Evolutionary conservation across 2,113 vertebrate genomes (phyloP), one percentile per base, ranked within the genome.

Genomic region (Channa argus): DNA sequence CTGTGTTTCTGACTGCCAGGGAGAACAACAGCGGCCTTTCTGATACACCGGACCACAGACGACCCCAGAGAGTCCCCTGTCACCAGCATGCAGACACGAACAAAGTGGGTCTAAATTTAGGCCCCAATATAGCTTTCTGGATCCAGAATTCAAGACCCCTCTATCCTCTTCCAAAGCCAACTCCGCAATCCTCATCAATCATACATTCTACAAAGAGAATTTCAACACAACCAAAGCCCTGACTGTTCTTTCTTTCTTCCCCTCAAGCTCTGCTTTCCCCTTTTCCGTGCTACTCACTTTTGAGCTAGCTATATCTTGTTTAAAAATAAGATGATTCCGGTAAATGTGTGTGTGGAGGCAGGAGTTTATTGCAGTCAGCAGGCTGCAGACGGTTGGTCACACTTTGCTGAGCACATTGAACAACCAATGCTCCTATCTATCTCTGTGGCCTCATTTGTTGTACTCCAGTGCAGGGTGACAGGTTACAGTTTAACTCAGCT

Each of bases 21-120:
- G 72, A 88, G 90, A 91, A 91, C 91, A 92, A 91, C 92, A 86
- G 83, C 43, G 4, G 83, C 63, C 87, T 92, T 91, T 91, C 88
- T 91, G 86, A 86, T 83, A 79, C 68, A 64, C 66, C 67, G 77
- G 82, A 86, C 88, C 84, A 71, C 89, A 90, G 86, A 84, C 63
- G 63, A 80, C 77, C 84, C 79, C 81, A 74, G 79, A 89, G 87
- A 91, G 77, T 84, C 71, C 87, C 91, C 87, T 84, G 89, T 88
- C 90, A 85, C 86, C 85, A 79, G 82, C 76, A 49, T 41, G 62
- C 87, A 85, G 80, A 83, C 54, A 10, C 83, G 84, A 86, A 91
- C 92, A 92, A 92, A 89, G 89, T 78, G 58, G 52, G 62, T 73
- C 89, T 89, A 91, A 91, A 91, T 91, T 82, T 92, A 90, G 86